phyloP scores from a whole-genome alignment of 2,888 invertebrate species.

The Noctua comes region DNA sequence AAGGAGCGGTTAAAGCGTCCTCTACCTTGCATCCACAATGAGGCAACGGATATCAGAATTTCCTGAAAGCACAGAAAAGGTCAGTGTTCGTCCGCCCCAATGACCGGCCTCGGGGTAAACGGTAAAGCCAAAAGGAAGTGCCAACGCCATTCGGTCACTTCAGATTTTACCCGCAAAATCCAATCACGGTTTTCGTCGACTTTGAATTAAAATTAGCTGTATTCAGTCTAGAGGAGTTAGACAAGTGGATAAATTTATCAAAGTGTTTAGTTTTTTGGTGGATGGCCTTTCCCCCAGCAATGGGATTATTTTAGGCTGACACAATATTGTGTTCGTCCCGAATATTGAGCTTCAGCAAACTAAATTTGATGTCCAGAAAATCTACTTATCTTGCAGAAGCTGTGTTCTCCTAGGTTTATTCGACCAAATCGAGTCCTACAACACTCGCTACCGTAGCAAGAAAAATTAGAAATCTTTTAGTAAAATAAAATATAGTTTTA shows the following conservation, averaged over 20 bases:
- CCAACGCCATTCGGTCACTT: background rate
- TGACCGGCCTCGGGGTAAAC: background rate
- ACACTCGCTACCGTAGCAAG: background rate
- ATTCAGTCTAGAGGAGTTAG: background rate
- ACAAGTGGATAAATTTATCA: background rate
- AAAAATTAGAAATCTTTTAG: background rate
- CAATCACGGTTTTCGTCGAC: background rate
- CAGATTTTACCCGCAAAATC: background rate
- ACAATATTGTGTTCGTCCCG: too few species aligned
- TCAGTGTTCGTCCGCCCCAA: background rate
- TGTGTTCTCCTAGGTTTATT: background rate
- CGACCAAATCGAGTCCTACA: background rate
- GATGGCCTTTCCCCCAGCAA: too few species aligned
- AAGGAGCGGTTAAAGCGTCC: too few species aligned
- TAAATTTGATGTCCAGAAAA: background rate
- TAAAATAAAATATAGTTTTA: background rate
- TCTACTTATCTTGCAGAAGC: background rate
- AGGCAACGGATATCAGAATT: conserved; percentile 25
- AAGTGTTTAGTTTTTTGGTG: background rate
- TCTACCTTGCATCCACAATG: background rate
- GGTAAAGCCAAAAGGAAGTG: background rate
- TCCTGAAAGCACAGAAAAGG: conserved; percentile 10
- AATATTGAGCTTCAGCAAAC: background rate
- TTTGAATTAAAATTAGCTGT: background rate
- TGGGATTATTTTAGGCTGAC: too few species aligned